Base-by-base conservation (phyloP, 2,797 vertebrate genomes). In the Cryptoblepharus egeriae region DNA sequence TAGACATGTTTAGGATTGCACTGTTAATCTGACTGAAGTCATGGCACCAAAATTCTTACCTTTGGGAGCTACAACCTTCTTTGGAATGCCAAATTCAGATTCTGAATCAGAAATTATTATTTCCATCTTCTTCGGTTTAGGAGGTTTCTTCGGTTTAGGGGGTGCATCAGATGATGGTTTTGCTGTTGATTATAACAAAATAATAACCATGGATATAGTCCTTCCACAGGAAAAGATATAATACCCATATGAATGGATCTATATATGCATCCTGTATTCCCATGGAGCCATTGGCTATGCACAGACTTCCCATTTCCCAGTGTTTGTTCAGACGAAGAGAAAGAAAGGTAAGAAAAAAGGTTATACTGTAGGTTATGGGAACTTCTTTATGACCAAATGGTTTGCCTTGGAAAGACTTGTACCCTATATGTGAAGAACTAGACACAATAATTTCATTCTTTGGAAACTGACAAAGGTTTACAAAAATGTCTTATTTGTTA, bases 51-150 rank as follows among this genome's bases (percentile, higher is more conserved):
- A 45, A 61, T 71, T 9, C 90, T 90, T 73, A 97, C 97, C 97
- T 97, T 98, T 99, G 76, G 96, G 95, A 83, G 96, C 81, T 81
- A 96, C 69, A 75, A 95, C 91, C 92, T 98, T 98, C 95, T 98
- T 99, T 95, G 95, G 94, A 91, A 96, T 93, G 58, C 95, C 97
- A 0, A 97, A 97, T 93, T 99, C 98, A 7, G 98, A 98, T 93
- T 99, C 98, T 0, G 98, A 99, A 92, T 99, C 98, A 91, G 97
- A 99, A 93, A 97, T 95, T 30, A 97, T 92, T 86, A 96, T 95
- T 90, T 99, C 98, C 58, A 97, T 94, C 92, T 98, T 99, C 96
- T 98, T 99, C 91, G 96, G 96, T 94, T 98, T 99, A 70, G 97
- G 95, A 86, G 96, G 58, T 94, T 97, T 98, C 93, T 96, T 98